Evolutionary conservation across 2,797 vertebrate genomes (phyloP), one percentile per base, ranked within the genome.

Genomic region (Myripristis murdjan): DNA sequence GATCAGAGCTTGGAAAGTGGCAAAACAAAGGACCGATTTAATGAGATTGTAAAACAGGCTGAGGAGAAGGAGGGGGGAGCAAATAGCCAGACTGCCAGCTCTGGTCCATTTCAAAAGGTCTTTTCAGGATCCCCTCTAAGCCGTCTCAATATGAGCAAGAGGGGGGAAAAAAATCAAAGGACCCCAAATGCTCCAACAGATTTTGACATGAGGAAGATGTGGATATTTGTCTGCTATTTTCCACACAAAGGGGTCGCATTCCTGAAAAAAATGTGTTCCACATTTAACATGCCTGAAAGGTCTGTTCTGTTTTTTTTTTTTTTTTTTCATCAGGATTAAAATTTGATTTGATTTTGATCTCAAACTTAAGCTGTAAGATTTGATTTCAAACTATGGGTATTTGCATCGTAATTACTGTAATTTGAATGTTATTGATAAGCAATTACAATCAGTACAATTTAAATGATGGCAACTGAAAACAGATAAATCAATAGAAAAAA

Each of bases 1-100:
- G 94, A 96, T 95, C 95, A 95, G 90, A 94, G 92, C 94, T 95
- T 94, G 91, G 93, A 93, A 95, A 95, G 92, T 94, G 93, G 91
- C 92, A 94, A 95, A 94, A 95, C 95, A 95, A 95, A 95, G 92
- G 90, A 87, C 73, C 88, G 89, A 91, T 95, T 95, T 95, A 95
- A 95, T 93, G 94, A 94, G 94, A 94, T 95, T 95, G 94, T 95
- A 95, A 94, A 94, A 94, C 92, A 92, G 92, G 92, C 92, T 49
- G 83, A 84, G 85, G 81, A 86, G 80, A 82, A 91, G 66, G 87
- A 81, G 87, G 84, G 88, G 89, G 87, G 81, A 86, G 87, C 80
- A 83, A 91, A 90, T 87, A 90, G 86, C 90, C 90, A 92, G 92
- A 94, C 90, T 92, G 91, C 92, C 87, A 90, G 91, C 88, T 92